Base-by-base conservation (phyloP, 1,140 invertebrate genomes). In the Drosophila ambigua region DNA sequence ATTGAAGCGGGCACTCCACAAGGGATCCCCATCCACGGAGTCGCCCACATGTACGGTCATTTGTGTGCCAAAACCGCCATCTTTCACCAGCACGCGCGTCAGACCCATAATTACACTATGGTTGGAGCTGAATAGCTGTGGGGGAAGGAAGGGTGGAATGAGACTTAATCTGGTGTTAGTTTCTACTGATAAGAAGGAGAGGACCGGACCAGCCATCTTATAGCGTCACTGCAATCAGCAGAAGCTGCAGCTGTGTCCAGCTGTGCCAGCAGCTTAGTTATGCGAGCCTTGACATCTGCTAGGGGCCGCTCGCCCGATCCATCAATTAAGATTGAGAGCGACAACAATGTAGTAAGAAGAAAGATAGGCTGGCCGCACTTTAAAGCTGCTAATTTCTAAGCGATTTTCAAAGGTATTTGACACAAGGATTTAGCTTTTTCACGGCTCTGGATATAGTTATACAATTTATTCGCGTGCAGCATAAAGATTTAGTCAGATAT, bases 1-100 rank as follows among this genome's bases (percentile, higher is more conserved):
- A 44, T 98, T 93, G 82, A 97, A 96, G 54, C 95, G 75, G 1
- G 96, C 95, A 73, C 95, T 97, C 97, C 97, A 98, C 4, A 98
- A 91, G 2, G 96, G 96, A 91, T 96, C 95, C 1, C 95, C 95
- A 80, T 95, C 95, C 49, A 95, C 94, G 8, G 94, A 94, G 75
- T 95, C 93, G 2, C 94, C 94, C 5, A 96, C 94, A 89, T 96
- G 95, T 31, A 94, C 95, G 8, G 94, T 94, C 74, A 97, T 92
- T 91, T 97, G 96, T 15, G 95, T 95, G 11, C 95, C 95, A 85
- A 97, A 96, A 9, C 96, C 96, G 0, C 96, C 96, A 82, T 97
- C 96, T 63, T 97, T 89, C 28, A 79, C 65, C 26, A 91, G 64
- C 35, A 91, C 50, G 15, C 83, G 87, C 49, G 83, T 77, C 48